Conservation (phyloP, 2,797 vertebrate genomes). For the Tenualosa ilisha region DNA sequence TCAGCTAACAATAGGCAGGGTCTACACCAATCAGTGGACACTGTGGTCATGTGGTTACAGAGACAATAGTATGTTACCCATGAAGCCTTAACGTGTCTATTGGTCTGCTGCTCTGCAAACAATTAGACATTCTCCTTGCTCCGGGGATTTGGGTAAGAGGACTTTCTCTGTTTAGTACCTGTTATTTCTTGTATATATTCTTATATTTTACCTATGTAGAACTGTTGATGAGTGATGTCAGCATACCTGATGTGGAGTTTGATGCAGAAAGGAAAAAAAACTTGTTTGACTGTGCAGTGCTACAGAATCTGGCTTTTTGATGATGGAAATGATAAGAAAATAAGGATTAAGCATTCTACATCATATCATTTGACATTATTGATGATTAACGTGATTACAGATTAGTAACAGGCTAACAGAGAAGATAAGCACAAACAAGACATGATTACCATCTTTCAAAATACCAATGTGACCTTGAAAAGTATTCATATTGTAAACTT, state of each 20-base stretch:
- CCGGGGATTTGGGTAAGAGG: slow-evolving; percentile 50
- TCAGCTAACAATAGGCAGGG: slow-evolving; percentile 73
- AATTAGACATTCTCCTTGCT: slow-evolving; percentile 38
- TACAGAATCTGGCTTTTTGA: not conserved
- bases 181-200: not conserved
- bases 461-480: not conserved
- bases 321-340: not conserved
- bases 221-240: not conserved
- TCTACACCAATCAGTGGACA: slow-evolving; percentile 62
- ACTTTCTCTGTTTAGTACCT: slow-evolving; percentile 16
- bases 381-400: not conserved
- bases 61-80: slow-evolving; percentile 67
- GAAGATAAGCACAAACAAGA: not conserved
- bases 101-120: not conserved
- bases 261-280: not conserved
- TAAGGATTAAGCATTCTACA: not conserved
- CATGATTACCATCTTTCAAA: not conserved
- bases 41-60: slow-evolving; percentile 69
- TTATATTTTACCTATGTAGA: not conserved
- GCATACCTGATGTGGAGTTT: not conserved
- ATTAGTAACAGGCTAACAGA: not conserved
- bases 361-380: no score
- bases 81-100: slow-evolving; percentile 59
- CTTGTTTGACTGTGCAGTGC: not conserved
- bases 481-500: not conserved